These are phyloP conservation scores for Callitettix versicolor DNA, from an alignment of 1,140 invertebrate genomes.

Conservation along the genomic window DNA sequence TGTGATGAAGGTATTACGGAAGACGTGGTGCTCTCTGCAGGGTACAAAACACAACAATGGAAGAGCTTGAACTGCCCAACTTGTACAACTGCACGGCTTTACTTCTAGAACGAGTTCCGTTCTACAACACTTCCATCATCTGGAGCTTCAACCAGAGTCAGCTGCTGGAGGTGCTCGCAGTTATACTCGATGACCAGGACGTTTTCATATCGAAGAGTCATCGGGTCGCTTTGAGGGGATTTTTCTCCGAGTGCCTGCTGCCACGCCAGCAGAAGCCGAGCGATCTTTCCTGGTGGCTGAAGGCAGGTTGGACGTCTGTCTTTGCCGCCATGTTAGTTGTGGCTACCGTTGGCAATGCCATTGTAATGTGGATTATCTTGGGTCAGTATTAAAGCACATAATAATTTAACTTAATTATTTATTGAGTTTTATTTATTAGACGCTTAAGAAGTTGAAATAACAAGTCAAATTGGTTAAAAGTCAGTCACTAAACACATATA, in stretches of 20 bases:
- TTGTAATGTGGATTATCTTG: conserved; percentile 83
- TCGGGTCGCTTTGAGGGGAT: conserved; percentile 22
- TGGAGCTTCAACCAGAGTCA: conserved; percentile 26
- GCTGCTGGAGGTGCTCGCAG: conserved; percentile 21
- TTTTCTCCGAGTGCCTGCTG: conserved; percentile 29
- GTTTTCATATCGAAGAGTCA: conserved; percentile 21
- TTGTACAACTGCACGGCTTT: conserved; percentile 30
- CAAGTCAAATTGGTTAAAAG: too few species aligned
- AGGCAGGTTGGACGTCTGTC: conserved; percentile 55
- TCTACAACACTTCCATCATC: conserved; percentile 22
- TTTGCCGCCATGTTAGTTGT: conserved; percentile 64
- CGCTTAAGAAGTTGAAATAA: too few species aligned
- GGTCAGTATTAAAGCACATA: conserved; percentile 50
- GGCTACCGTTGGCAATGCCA: conserved; percentile 69
- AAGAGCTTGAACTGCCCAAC: conserved; percentile 14
- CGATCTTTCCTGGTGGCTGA: conserved; percentile 45
- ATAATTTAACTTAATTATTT: too few species aligned
- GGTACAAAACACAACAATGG: conserved; percentile 27
- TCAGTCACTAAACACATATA: too few species aligned
- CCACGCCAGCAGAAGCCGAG: conserved; percentile 28
- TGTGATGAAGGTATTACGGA: too few species aligned
- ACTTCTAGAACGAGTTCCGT: conserved; percentile 17
- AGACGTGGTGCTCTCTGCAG: too few species aligned
- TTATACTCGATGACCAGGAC: conserved; percentile 5
- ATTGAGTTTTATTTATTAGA: too few species aligned